Conservation (phyloP, 2,797 vertebrate genomes). For the Tinamus major region DNA sequence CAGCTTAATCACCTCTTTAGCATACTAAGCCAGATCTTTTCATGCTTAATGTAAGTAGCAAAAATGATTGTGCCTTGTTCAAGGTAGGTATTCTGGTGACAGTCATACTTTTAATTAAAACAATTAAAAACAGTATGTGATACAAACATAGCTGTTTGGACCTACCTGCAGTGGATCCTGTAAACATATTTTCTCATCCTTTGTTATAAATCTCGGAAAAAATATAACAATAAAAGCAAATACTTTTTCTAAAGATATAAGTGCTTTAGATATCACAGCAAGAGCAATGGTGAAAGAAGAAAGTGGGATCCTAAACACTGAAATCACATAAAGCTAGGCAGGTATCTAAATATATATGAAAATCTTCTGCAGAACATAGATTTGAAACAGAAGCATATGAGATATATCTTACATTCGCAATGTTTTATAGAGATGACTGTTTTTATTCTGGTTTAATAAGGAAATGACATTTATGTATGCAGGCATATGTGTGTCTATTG, state of each 20-base stretch:
- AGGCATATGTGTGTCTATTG: neutral
- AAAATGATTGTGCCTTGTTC: neutral
- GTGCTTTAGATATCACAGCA: neutral
- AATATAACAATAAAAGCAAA: neutral
- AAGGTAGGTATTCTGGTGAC: neutral
- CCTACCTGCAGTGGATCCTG: neutral
- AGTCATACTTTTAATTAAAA: neutral
- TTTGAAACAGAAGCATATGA: slow-evolving; percentile 8
- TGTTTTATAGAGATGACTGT: slow-evolving; percentile 18
- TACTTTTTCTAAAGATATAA: neutral
- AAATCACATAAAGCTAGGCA: neutral
- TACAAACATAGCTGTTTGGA: neutral
- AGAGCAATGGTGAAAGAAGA: neutral
- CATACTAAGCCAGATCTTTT: neutral
- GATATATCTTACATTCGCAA: neutral
- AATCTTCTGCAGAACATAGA: neutral
- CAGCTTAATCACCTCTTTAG: neutral
- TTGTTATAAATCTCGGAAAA: neutral
- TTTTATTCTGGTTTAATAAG: slow-evolving; percentile 46
- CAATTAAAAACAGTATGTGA: neutral
- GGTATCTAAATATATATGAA: neutral
- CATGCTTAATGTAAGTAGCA: neutral
- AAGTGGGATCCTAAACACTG: neutral
- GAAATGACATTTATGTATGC: slow-evolving; percentile 24
- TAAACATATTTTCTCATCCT: neutral